Conservation (phyloP, 2,888 invertebrate genomes). For the Atethmia centrago region DNA sequence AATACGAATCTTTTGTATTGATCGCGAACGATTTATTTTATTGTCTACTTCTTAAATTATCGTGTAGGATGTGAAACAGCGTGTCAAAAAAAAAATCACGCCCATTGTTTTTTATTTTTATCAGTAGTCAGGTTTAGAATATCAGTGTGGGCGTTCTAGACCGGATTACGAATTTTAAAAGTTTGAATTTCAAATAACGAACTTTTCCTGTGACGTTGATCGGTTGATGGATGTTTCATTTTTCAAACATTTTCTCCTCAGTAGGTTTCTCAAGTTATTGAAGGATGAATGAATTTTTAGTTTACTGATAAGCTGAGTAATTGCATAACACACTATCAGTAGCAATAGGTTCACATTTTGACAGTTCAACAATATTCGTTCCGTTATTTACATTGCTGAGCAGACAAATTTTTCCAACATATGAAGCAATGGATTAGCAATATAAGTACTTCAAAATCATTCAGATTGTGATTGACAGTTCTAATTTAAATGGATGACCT, state of each 20-base stretch:
- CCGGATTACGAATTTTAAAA: neutral
- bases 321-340: too few relatives aligned
- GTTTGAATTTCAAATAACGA: neutral
- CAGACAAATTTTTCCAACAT: too few relatives aligned
- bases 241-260: neutral
- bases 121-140: neutral
- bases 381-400: too few relatives aligned
- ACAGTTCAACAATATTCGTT: too few relatives aligned
- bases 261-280: neutral
- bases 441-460: too few relatives aligned
- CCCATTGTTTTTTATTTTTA: constrained; percentile 1
- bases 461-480: too few relatives aligned
- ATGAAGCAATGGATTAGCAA: too few relatives aligned
- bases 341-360: too few relatives aligned
- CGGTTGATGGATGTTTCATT: neutral
- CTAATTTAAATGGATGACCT: constrained; percentile 15
- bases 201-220: neutral
- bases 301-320: too few relatives aligned
- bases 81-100: constrained; percentile 1
- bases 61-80: constrained; percentile 28
- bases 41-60: constrained; percentile 25
- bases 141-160: neutral
- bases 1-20: constrained; percentile 53
- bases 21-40: constrained; percentile 51
- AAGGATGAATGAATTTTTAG: too few relatives aligned